Conservation (phyloP, 2,888 invertebrate genomes). For the Kryphioiulus occultus region DNA sequence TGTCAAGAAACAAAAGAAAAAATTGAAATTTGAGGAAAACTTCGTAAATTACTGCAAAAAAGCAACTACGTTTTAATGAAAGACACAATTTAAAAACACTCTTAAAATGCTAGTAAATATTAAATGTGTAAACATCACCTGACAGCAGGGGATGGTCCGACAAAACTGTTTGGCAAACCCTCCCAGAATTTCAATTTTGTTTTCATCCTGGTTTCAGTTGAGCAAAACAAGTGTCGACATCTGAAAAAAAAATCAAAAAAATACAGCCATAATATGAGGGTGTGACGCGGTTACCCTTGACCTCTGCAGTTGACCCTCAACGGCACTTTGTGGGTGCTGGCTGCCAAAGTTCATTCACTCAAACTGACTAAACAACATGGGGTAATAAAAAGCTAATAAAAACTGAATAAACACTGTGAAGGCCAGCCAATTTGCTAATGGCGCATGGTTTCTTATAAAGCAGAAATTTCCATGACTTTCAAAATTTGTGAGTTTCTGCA, state of each 20-base stretch:
- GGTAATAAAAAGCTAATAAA: background rate
- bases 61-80: too few relatives aligned
- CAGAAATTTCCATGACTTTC: background rate
- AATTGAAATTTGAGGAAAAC: too few relatives aligned
- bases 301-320: background rate
- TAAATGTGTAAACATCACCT: too few relatives aligned
- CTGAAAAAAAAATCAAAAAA: background rate
- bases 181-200: background rate
- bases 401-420: background rate
- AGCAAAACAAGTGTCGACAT: background rate
- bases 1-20: too few relatives aligned
- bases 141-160: too few relatives aligned
- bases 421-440: background rate
- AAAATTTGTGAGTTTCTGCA: too few relatives aligned
- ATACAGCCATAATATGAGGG: background rate
- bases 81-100: too few relatives aligned
- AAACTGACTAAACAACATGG: background rate
- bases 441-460: background rate
- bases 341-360: background rate
- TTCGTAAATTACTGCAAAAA: too few relatives aligned
- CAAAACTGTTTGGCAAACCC: too few relatives aligned
- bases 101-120: too few relatives aligned
- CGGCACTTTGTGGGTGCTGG: background rate
- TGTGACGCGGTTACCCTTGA: background rate
- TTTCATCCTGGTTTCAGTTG: background rate